Conservation (phyloP, 2,888 invertebrate genomes). For the Tachystola acroxantha region DNA sequence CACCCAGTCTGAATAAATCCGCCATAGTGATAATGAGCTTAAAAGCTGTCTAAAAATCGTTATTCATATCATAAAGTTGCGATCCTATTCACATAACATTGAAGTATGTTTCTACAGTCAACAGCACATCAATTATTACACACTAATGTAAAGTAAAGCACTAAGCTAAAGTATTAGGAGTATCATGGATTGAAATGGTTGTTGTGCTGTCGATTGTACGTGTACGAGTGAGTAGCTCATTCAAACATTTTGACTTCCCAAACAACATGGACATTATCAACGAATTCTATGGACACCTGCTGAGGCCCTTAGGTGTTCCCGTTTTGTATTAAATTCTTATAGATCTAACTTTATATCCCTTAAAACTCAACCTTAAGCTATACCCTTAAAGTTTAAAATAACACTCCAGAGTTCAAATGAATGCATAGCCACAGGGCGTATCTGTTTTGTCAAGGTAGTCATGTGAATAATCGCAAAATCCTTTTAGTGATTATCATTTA, state of each 20-base stretch:
- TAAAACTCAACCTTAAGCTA: conserved; percentile 21
- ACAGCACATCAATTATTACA: no score
- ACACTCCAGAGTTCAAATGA: conserved; percentile 2
- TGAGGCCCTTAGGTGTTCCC: conserved; percentile 67
- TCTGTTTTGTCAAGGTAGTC: conserved; percentile 67
- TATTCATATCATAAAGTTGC: no score
- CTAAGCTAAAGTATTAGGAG: no score
- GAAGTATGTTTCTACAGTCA: no score
- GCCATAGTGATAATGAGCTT: no score
- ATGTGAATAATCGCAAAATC: conserved; percentile 71
- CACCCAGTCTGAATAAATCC: no score
- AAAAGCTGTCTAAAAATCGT: no score
- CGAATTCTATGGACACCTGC: conserved; percentile 60
- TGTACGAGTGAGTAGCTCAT: not conserved
- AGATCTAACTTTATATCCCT: conserved; percentile 6
- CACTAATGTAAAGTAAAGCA: no score
- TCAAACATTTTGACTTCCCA: conserved; percentile 34
- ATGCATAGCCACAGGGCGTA: conserved; percentile 72
- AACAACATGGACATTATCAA: conserved; percentile 54
- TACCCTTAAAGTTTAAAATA: conserved; percentile 15
- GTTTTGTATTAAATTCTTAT: conserved; percentile 35
- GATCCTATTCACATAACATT: no score
- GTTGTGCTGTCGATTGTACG: no score
- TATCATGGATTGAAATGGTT: no score
- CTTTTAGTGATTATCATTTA: conserved; percentile 74